Base-by-base conservation (phyloP, 2,797 vertebrate species). In the Anguilla anguilla region DNA sequence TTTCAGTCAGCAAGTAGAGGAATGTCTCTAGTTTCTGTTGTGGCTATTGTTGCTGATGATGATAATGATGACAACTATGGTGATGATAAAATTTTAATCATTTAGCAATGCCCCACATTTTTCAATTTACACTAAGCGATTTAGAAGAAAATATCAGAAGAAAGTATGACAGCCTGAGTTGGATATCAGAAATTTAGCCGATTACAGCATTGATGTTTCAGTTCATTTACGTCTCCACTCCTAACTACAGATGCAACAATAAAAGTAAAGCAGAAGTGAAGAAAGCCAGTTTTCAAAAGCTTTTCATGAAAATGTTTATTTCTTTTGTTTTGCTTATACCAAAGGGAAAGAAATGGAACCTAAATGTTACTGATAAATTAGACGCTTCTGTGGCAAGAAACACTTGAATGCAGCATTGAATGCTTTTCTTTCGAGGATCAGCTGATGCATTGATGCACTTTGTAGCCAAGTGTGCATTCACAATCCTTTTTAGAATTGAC, bases 401-500 rank as follows among this genome's bases (percentile, higher is more conserved):
- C 49, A 57, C n/a, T 57, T 31, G 28, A 49, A 46, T 46, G 43
- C 43, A 77, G 53, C 51, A 86, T 31, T 69, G 31, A 39, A 31
- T n/a, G 17, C 43, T 46, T 10, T n/a, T 28, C 10, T 64, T 61
- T 85, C 46, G 59, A 43, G 39, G 35, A 46, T 64, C 57, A 61
- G 35, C 35, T 11, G 59, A 84, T 57, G 83, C 49, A 31, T 6
- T 59, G 22, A 67, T 43, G 35, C 6, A 39, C 19, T 67, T 22
- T 77, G 74, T 77, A 31, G 22, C 55, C 25, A 35, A 49, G 25
- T 57, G 22, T 61, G 77, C 77, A 49, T 61, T 64, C 72, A 17
- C 31, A 25, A 64, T 64, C 25, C 53, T 55, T 46, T 87, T 87
- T 49, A 74, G 49, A 10, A 64, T 43, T 83, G 77, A 86, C 59